phyloP scores from a whole-genome alignment of 2,113 vertebrate genomes.

The Tachuris rubrigastra region DNA sequence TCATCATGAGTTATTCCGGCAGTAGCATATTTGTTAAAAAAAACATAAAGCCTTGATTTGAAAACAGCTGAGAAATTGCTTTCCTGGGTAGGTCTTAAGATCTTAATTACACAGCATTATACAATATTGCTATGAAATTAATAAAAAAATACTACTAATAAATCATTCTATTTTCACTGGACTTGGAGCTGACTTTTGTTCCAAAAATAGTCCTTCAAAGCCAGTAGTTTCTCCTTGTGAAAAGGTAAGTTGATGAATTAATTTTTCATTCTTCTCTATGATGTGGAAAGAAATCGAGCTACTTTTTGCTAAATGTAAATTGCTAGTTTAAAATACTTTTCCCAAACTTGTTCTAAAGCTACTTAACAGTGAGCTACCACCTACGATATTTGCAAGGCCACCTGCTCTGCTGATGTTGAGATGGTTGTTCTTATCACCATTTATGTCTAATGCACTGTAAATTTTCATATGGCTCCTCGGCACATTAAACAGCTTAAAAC shows the following conservation, averaged over 20 bases:
- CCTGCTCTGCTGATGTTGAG: neutral
- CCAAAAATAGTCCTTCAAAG: neutral
- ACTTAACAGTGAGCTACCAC: neutral
- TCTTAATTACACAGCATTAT: neutral
- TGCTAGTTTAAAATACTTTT: neutral
- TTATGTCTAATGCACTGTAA: neutral
- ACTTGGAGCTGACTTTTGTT: neutral
- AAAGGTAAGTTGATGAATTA: neutral
- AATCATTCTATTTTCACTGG: neutral
- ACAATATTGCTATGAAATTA: neutral
- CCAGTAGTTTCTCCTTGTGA: neutral
- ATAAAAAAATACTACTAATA: neutral
- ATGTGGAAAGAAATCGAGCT: neutral
- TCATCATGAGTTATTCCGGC: neutral
- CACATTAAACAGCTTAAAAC: neutral
- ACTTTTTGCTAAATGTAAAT: neutral
- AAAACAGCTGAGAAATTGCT: neutral
- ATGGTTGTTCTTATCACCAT: neutral
- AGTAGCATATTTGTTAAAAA: neutral
- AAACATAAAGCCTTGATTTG: neutral
- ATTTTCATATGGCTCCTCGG: neutral
- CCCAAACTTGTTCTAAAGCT: neutral
- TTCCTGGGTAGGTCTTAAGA: neutral
- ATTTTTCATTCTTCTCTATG: neutral
- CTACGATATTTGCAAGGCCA: neutral